These are phyloP conservation scores for Luehdorfia chinensis DNA, from an alignment of 1,140 invertebrate species.

Conservation along the genomic window DNA sequence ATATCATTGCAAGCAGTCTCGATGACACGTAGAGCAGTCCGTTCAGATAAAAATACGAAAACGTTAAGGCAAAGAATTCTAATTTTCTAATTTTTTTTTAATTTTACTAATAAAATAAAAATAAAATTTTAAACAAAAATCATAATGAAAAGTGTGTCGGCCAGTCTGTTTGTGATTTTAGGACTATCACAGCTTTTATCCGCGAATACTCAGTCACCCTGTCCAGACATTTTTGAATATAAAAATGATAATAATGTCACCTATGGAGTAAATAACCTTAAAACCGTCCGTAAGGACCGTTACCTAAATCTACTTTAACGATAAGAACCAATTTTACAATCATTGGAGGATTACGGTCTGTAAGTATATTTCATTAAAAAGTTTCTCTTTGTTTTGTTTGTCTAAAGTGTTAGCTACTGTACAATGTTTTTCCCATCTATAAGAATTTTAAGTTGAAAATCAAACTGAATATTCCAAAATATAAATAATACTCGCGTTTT, in stretches of 20 bases:
- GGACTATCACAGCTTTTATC: constrained; percentile 23
- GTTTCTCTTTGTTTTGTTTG: too few relatives aligned
- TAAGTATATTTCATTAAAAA: too few relatives aligned
- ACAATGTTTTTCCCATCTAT: too few relatives aligned
- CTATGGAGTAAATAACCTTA: constrained; percentile 27
- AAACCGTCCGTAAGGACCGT: constrained; percentile 22
- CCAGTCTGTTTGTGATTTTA: constrained; percentile 21
- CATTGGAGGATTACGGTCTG: constrained; percentile 24
- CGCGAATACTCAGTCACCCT: constrained; percentile 30
- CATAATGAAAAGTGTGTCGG: constrained; percentile 24
- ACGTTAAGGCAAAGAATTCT: constrained; percentile 1
- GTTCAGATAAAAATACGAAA: constrained; percentile 18
- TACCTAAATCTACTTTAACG: constrained; percentile 25
- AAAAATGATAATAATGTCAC: constrained; percentile 27
- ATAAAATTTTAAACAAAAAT: not conserved
- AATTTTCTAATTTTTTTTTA: too few relatives aligned
- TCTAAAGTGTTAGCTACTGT: too few relatives aligned
- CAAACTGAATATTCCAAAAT: too few relatives aligned
- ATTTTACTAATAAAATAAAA: too few relatives aligned
- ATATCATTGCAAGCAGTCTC: constrained; percentile 14
- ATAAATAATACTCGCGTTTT: too few relatives aligned
- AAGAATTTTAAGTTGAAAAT: too few relatives aligned
- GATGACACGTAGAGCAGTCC: constrained; percentile 21
- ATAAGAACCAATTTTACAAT: constrained; percentile 35
- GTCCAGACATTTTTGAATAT: constrained; percentile 37